A percentile compares a stretch with the other conserved stretches of the same genome.
Conservation (phyloP, 1,140 invertebrate species). For the Eurosta solidaginis region DNA sequence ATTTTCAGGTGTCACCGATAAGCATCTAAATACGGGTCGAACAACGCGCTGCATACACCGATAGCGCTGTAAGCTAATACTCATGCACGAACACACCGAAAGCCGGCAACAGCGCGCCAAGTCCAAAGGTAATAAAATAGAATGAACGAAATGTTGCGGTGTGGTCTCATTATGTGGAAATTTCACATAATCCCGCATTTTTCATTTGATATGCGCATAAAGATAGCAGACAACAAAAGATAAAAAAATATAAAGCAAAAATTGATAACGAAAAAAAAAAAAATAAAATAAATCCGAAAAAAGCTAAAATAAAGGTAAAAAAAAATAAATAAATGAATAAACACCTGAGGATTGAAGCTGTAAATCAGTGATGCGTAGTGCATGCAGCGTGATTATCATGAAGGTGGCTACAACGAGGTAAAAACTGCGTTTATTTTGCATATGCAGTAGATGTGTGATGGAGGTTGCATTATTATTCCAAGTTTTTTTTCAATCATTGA, state of each 20-base stretch:
- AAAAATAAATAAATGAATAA: background rate
- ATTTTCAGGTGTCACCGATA: slow-evolving; percentile 59
- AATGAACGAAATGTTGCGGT: slow-evolving; percentile 36
- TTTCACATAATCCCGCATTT: slow-evolving; percentile 59
- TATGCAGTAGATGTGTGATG: too few relatives aligned
- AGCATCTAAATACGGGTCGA: slow-evolving; percentile 52
- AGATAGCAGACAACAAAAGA: slow-evolving; percentile 41
- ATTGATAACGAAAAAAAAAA: background rate
- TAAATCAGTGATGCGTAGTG: background rate
- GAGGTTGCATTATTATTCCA: too few relatives aligned
- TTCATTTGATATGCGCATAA: slow-evolving; percentile 52
- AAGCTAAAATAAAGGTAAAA: slow-evolving; percentile 5
- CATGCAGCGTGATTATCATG: background rate
- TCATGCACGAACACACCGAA: background rate
- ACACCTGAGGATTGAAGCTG: background rate
- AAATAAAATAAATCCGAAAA: background rate
- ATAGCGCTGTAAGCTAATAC: background rate
- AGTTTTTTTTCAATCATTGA: too few relatives aligned
- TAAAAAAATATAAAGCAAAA: background rate
- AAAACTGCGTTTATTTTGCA: too few relatives aligned
- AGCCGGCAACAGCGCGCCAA: background rate
- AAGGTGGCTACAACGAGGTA: too few relatives aligned
- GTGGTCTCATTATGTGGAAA: slow-evolving; percentile 58
- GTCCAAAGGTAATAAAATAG: background rate
- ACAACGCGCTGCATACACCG: background rate